Base-by-base conservation (phyloP, 2,888 invertebrate genomes). In the Drosophila borborema region DNA sequence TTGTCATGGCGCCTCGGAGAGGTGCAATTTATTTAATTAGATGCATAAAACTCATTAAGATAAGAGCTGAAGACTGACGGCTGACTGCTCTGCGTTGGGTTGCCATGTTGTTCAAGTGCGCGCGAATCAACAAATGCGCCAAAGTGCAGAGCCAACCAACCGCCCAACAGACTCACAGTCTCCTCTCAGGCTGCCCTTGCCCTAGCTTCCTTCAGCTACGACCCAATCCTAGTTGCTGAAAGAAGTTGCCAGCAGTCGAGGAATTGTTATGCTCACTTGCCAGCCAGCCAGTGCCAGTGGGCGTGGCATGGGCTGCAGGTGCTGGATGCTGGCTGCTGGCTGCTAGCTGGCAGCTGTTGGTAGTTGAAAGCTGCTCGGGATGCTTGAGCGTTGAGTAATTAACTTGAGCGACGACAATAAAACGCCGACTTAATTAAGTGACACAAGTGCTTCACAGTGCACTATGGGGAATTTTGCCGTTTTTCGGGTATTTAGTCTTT, bases 31-130 rank as follows among this genome's bases (percentile, higher is more conserved):
- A 91, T 92, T 91, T 91, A 91, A 91, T 91, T 92, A 91, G 91
- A 91, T 91, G 91, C 91, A 92, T 91, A 88, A 90, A 91, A 89
- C 92, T 92, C 91, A 91, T 91, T 91, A 92, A 91, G 91, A 91
- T 90, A 91, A 91, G 91, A 91, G 91, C 91, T 74, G 75, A 72
- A 62, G 66, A 72, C 66, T 63, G 60, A 60, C 60, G 49, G 40
- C 60, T 49, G 60, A 40, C 60, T 41, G 34, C 45, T 63, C 28
- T 28, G 64, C 62, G 55, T 55, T 28, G 66, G 61, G 65, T 48
- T 70, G 59, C 64, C 80, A 77, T 77, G 72, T 79, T 85, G 72
- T 72, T 88, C 73, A 85, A 87, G 89, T 89, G 82, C 82, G 80
- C 89, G 80, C 89, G 80, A 89, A 87, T 86, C 90, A 86, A 86